A percentile compares a stretch with the other conserved stretches of the same genome.
Evolutionary conservation across 2,888 invertebrate species (phyloP).

Genomic region (Emmelina monodactyla): DNA sequence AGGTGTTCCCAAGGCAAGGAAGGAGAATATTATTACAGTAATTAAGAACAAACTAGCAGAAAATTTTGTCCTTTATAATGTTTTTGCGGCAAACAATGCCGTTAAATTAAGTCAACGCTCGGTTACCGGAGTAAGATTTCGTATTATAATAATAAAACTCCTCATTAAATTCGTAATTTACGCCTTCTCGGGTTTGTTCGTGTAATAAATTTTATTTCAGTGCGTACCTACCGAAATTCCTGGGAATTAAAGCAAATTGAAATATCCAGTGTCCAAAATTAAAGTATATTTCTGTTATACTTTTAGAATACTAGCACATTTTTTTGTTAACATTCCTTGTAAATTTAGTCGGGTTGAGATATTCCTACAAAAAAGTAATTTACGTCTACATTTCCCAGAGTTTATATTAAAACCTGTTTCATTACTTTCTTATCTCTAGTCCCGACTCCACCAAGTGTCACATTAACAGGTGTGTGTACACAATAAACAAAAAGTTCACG

Average conservation of each 20-base stretch:
- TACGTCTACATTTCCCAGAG: not conserved
- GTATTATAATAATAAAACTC: conserved; percentile 25
- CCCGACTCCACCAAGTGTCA: not conserved
- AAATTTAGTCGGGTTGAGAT: too few species aligned
- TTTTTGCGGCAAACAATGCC: conserved; percentile 30
- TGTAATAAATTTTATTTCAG: conserved; percentile 20
- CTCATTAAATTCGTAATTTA: conserved; percentile 28
- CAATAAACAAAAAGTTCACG: not conserved
- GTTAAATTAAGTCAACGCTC: conserved; percentile 26
- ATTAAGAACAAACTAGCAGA: conserved; percentile 42
- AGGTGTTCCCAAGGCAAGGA: conserved; percentile 24
- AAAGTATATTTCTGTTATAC: too few species aligned
- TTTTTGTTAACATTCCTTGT: too few species aligned
- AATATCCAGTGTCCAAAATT: too few species aligned
- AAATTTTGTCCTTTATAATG: conserved; percentile 40
- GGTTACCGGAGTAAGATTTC: conserved; percentile 18
- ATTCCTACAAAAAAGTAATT: not conserved
- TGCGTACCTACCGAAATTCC: not conserved
- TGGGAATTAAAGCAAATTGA: too few species aligned
- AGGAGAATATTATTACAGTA: conserved; percentile 39
- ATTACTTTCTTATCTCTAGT: too few species aligned
- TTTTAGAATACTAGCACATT: too few species aligned
- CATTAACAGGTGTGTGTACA: conserved; percentile 1
- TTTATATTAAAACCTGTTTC: too few species aligned
- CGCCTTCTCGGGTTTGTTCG: too few species aligned